Evolutionary conservation across 2,797 vertebrate species (phyloP), one percentile per base, ranked within the genome.

Genomic region (Urocyon cinereoargenteus): DNA sequence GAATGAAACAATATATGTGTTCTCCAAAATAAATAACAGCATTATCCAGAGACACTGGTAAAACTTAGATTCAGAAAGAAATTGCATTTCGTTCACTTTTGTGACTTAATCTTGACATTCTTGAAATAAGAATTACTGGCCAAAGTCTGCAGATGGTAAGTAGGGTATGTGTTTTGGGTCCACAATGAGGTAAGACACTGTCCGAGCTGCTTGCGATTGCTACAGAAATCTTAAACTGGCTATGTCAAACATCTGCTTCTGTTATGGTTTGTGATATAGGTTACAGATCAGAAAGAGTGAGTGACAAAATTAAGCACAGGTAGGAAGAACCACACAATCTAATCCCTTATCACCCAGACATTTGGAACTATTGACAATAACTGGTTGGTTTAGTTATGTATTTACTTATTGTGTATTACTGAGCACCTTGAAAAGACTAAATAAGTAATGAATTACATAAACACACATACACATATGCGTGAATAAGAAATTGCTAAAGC

Each of bases 211-310:
- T 78, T 51, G 34, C 12, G 24, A 89, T 92, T 90, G 93, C 82
- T 45, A 81, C 93, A 95, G 93, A 92, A 73, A 86, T 85, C 22
- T 68, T 51, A 66, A 15, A 55, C 12, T 79, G 18, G 59, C 10
- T 59, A 31, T 49, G 2, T 73, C 62, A 34, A 31, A 96, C 40
- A 68, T 91, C 94, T 68, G 78, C 94, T 51, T 91, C 85, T 61
- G 26, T 51, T 51, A 57, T 36, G 36, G 34, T 72, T 96, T 92
- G 24, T 81, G 51, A 59, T 12, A 61, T 5, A 59, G 77, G 94
- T 77, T 90, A 95, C 78, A 96, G 95, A 90, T 97, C 82, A 96
- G 77, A 55, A 94, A 88, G 16, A 21, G 4, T 79, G 64, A 85
- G 22, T 79, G 70, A 81, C n/a, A 57, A 85, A 77, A 83, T 62